Evolutionary conservation across 2,113 vertebrate genomes (phyloP), one percentile per base, ranked within the genome.

Genomic region (Cairina moschata): DNA sequence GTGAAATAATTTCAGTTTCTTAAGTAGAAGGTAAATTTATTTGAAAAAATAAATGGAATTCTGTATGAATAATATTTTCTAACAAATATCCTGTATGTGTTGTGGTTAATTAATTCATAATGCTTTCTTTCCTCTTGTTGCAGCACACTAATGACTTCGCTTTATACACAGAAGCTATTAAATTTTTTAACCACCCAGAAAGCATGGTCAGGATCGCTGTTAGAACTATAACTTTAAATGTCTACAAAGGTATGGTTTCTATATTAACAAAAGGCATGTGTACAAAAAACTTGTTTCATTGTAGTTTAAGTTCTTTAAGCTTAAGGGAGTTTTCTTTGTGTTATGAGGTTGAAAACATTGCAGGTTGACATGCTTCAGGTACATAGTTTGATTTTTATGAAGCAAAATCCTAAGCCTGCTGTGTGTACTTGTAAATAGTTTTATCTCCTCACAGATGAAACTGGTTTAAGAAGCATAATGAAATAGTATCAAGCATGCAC

Each of bases 91-190:
- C 29, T 67, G 21, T 85, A 50, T 2, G 0, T 72, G 29, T 68
- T 38, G 55, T 71, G 44, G 18, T 72, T 87, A 77, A 54, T 72
- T 85, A 77, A 58, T 87, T 18, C 36, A 17, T 74, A 17, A 44
- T 88, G 3, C 26, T 84, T 86, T 58, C 23, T 77, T 62, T 90
- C 32, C 91, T 97, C 96, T 97, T 97, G 92, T 98, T 98, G 96
- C 96, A 99, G 99, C 99, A 99, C 97, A 99, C 99, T 94, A 99
- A 99, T 87, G 99, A 99, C 98, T 99, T 99, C 98, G 99, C 99
- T 98, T 98, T 99, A 95, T 99, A 99, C 98, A 99, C 99, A 78
- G 99, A 99, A 98, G 99, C 99, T 97, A 99, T 99, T 97, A 99
- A 99, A 93, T 99, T 99, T 98, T 99, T 99, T 98, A 99, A 99